Evolutionary conservation across 2,113 vertebrate species (phyloP).

Genomic region (Semicossyphus pulcher): DNA sequence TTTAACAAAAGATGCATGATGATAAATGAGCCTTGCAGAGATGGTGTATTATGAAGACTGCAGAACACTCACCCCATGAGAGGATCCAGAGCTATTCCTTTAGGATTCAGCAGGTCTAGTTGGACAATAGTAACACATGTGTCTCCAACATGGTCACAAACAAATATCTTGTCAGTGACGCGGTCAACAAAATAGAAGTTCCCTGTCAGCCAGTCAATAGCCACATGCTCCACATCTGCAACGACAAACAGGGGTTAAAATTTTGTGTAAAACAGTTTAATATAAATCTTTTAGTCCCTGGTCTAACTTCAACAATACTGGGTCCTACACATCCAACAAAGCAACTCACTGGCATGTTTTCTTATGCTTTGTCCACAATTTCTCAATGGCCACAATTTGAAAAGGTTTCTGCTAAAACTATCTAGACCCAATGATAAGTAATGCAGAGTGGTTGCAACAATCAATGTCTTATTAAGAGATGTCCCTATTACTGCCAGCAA

Average conservation of each 20-base stretch:
- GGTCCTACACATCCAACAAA: not conserved
- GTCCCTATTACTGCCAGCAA: not conserved
- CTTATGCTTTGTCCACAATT: not conserved
- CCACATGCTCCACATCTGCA: slow-evolving; percentile 94
- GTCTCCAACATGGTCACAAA: slow-evolving; percentile 86
- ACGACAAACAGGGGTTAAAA: not conserved
- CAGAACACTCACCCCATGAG: slow-evolving; percentile 90
- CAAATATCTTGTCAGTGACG: slow-evolving; percentile 90
- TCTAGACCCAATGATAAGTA: not conserved
- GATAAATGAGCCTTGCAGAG: slow-evolving; percentile 51
- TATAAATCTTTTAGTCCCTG: not conserved
- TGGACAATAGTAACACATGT: slow-evolving; percentile 93
- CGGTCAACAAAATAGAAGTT: slow-evolving; percentile 96
- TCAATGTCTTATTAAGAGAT: not conserved
- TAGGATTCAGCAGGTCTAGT: slow-evolving; percentile 92
- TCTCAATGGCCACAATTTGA: not conserved
- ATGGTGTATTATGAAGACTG: not conserved
- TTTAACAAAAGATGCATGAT: slow-evolving; percentile 42
- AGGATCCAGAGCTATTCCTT: slow-evolving; percentile 93
- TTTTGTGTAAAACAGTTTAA: not conserved
- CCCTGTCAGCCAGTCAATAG: slow-evolving; percentile 94
- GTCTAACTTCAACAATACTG: not conserved
- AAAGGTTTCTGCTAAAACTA: not conserved
- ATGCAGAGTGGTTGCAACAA: not conserved
- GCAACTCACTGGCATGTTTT: not conserved